These are phyloP conservation scores for Dromiciops gliroides DNA, from an alignment of 2,113 vertebrate genomes.

Conservation along the genomic window DNA sequence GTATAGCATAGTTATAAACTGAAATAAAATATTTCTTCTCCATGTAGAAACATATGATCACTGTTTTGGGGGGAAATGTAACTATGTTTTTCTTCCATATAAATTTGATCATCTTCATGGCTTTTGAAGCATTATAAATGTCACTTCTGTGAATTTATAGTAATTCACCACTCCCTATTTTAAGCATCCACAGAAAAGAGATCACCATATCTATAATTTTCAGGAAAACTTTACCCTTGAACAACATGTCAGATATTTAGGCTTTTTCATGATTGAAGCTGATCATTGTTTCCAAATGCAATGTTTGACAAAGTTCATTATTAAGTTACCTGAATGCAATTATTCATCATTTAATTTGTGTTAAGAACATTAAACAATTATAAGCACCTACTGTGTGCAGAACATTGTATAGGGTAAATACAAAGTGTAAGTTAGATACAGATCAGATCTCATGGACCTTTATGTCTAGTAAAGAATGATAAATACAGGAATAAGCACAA, in stretches of 20 bases:
- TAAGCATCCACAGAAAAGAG: background rate
- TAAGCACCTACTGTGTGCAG: background rate
- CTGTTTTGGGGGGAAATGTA: constrained; percentile 33
- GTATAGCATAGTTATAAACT: constrained; percentile 56
- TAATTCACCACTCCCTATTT: background rate
- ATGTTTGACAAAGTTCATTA: background rate
- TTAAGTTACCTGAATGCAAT: background rate
- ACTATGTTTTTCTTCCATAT: constrained; percentile 25
- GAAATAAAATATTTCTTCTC: constrained; percentile 56
- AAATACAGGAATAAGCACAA: background rate
- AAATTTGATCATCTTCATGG: constrained; percentile 32
- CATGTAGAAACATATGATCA: constrained; percentile 54
- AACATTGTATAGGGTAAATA: background rate
- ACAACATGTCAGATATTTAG: background rate
- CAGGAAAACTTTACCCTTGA: background rate
- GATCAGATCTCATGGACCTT: background rate
- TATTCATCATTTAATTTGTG: background rate
- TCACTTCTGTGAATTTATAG: background rate
- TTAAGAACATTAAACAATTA: background rate
- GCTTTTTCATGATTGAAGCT: background rate
- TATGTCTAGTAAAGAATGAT: background rate
- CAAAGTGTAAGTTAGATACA: background rate
- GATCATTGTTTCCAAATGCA: constrained; percentile 29
- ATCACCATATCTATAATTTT: background rate
- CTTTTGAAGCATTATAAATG: constrained; percentile 41